A percentile compares a stretch with the other conserved stretches of the same genome.
phyloP scores from a whole-genome alignment of 2,888 invertebrate genomes.

The Drosophila macrospina region DNA sequence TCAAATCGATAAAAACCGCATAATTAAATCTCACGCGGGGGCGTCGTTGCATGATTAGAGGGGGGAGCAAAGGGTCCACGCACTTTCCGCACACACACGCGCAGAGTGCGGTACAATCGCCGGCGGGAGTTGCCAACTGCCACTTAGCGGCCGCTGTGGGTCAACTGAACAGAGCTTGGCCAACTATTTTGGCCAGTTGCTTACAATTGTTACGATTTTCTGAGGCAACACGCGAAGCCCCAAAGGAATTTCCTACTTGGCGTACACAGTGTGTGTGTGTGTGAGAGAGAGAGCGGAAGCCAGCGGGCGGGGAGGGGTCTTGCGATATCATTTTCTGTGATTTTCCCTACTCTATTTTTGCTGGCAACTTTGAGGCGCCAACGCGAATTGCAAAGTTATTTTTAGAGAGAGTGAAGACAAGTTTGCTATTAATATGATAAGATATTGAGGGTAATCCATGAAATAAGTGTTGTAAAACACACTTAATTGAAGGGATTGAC shows the following conservation, averaged over 20 bases:
- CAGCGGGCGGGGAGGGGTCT: not conserved
- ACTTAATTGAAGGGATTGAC: no score
- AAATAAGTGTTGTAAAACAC: not conserved
- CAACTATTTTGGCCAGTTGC: slow-evolving; percentile 49
- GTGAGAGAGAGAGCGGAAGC: no score
- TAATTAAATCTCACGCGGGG: slow-evolving; percentile 78
- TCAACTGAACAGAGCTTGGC: slow-evolving; percentile 74
- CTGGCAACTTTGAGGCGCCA: slow-evolving; percentile 34
- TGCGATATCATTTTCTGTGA: slow-evolving; percentile 21
- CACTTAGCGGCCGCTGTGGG: slow-evolving; percentile 62
- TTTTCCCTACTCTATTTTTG: slow-evolving; percentile 4
- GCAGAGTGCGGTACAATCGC: slow-evolving; percentile 35
- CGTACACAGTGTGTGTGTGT: not conserved
- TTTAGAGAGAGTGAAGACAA: not conserved
- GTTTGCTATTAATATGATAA: not conserved
- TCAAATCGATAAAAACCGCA: slow-evolving; percentile 82
- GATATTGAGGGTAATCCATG: slow-evolving; percentile 11
- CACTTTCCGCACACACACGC: slow-evolving; percentile 51
- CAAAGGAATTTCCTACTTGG: slow-evolving; percentile 24
- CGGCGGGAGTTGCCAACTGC: slow-evolving; percentile 45
- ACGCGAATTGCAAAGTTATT: slow-evolving; percentile 21
- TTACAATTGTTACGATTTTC: slow-evolving; percentile 32
- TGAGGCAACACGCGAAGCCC: slow-evolving; percentile 51
- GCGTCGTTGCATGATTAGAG: slow-evolving; percentile 34
- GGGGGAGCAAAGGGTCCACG: slow-evolving; percentile 45